These are phyloP conservation scores for Ancistrus triradiatus DNA, from an alignment of 2,113 vertebrate species.

Conservation along the genomic window DNA sequence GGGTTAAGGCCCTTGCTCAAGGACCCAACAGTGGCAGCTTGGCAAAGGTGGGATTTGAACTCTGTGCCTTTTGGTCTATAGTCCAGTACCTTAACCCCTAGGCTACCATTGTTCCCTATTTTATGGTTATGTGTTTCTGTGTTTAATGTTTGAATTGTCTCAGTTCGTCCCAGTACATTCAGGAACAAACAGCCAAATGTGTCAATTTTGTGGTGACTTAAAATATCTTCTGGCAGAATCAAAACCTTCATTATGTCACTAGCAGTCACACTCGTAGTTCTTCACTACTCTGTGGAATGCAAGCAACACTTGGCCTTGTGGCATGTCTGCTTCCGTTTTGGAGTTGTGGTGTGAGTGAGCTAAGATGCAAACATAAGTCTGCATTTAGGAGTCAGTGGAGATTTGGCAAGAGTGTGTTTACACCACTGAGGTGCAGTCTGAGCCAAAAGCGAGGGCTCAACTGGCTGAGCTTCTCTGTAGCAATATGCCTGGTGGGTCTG, in stretches of 20 bases:
- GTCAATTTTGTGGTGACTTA: too few species aligned
- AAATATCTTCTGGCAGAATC: slow-evolving; percentile 35
- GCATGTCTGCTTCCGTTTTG: slow-evolving; percentile 14
- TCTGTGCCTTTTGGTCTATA: too few species aligned
- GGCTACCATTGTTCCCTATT: too few species aligned
- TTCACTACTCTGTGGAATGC: slow-evolving; percentile 10
- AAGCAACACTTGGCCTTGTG: background rate
- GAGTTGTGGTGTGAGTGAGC: slow-evolving; percentile 6
- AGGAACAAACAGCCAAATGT: slow-evolving; percentile 10
- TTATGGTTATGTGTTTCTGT: background rate
- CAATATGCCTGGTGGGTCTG: slow-evolving; percentile 4
- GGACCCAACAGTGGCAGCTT: too few species aligned
- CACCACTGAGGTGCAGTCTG: too few species aligned
- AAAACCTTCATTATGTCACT: slow-evolving; percentile 39
- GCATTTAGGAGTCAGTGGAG: background rate
- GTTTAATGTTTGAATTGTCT: background rate
- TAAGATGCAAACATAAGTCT: background rate
- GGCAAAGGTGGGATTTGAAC: too few species aligned
- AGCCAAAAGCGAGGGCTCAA: too few species aligned
- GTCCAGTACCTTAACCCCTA: too few species aligned
- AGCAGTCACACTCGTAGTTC: slow-evolving; percentile 3
- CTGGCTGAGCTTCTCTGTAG: slow-evolving; percentile 22
- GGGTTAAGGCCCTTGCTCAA: too few species aligned
- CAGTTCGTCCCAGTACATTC: background rate
- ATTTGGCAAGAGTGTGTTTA: background rate